Base-by-base conservation (phyloP, 2,113 vertebrate species). In the Microtus oregoni region DNA sequence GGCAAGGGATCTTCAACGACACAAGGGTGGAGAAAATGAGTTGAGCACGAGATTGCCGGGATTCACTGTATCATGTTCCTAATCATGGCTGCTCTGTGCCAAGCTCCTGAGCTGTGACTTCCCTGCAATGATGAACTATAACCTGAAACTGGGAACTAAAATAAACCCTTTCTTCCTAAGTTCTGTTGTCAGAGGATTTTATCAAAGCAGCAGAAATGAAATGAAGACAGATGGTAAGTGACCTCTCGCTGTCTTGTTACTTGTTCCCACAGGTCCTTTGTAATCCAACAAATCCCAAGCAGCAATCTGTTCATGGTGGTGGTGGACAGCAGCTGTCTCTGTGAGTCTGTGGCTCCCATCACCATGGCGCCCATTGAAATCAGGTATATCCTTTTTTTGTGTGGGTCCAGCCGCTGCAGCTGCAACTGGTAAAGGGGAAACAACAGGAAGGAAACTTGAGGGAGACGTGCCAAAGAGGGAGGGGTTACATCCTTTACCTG, bases 281-380 rank as follows among this genome's bases (percentile, higher is more conserved):
- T 99, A 97, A 99, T 99, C 96, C 99, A 99, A 98, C 99, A 99
- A 97, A 99, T 99, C 97, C 99, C 99, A 90, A 99, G 99, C 98
- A 99, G 99, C 98, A 99, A 99, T 97, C 99, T 99, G 83, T 99
- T 99, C 98, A 99, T 99, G 99, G 99, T 99, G 98, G 99, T 99
- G 97, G 99, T 99, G 97, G 99, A 99, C 98, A 99, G 99, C 86
- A 99, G 99, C 97, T 99, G 99, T 93, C 99, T 99, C 95, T 99
- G 99, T 97, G 99, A 98, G 94, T 98, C 99, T 35, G 92, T 99
- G 91, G 98, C 98, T 92, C 99, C 99, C 50, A 99, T 99, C 98
- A 99, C 99, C 93, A 99, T 99, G 99, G 99, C 99, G 5, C 99
- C 99, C 97, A 98, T 99, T 72, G 99, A 99, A 98, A 99, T 99